Base-by-base conservation (phyloP, 2,888 invertebrate genomes). In the Rhopalosiphum nymphaeae region DNA sequence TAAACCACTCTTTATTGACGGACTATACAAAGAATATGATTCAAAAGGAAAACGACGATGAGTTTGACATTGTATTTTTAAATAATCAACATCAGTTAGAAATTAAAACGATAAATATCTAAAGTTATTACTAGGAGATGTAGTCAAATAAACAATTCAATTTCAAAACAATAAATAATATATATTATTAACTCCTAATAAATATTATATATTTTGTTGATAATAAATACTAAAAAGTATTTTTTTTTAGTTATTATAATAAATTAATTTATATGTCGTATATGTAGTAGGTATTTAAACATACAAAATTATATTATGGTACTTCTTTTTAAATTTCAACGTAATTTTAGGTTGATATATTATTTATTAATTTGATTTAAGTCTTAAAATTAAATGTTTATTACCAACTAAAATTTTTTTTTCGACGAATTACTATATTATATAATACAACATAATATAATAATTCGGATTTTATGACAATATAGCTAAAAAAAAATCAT, bases 61-160 rank as follows among this genome's bases (percentile, higher is more conserved):
- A 92, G 26, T 61, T 92, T 29, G 92, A 92, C 10, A 87, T 86
- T 61, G 16, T 16, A 11, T 21, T 61, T 61, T 36, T 92, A 67
- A 88, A 88, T 67, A 29, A 92, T 49, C 46, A 67, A 36, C 57
- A 21, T 4, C 36, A 85, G 56, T 91, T 91, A 11, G 85, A 91
- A 56, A 85, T 85, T 9, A 57, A 91, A 85, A 85, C 26, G 29
- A 91, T 91, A 56, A 25, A 5, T 2, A 78, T 89, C 44, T 42
- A 7, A 86, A 86, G 13, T 44, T 26, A 36, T 36, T 36, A 9
- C 36, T 21, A 16, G 21, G 36, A 9, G 3, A 36, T 78, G 0
- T 16, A 78, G 36, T 21, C 36, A 21, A 78, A 36, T 36, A 21
- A 36, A 21, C 7, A 9, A 21, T 36, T 36, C 2, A 9, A 78